Evolutionary conservation across 2,113 vertebrate species (phyloP).

Genomic region (Poeciliopsis turrubarensis): DNA sequence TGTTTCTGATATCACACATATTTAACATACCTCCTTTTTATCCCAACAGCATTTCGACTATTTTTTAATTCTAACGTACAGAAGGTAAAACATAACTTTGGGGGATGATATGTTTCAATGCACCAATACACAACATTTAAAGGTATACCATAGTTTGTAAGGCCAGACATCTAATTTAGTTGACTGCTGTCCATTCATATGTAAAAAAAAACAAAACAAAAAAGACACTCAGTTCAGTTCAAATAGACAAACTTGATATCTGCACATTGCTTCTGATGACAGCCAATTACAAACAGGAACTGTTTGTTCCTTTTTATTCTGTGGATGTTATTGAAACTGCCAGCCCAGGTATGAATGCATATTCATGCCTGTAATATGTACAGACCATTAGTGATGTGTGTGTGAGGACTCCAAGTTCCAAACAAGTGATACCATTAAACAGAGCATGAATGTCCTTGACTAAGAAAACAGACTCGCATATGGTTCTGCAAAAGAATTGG

Average conservation of each 20-base stretch:
- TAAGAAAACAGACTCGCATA: slow-evolving; percentile 23
- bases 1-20: slow-evolving; percentile 45
- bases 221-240: slow-evolving; percentile 45
- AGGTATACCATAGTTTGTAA: slow-evolving; percentile 2
- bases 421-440: slow-evolving; percentile 63
- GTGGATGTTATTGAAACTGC: slow-evolving; percentile 57
- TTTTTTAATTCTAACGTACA: slow-evolving; percentile 1
- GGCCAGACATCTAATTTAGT: slow-evolving; percentile 27
- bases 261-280: slow-evolving; percentile 66
- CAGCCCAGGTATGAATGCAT: slow-evolving; percentile 64
- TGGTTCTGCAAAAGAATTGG: slow-evolving; percentile 26
- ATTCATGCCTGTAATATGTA: slow-evolving; percentile 62
- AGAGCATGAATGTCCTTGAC: slow-evolving; percentile 48
- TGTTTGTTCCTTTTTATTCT: slow-evolving; percentile 65
- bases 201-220: slow-evolving; percentile 48
- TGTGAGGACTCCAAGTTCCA: slow-evolving; percentile 59
- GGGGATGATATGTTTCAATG: slow-evolving; percentile 13
- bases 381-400: slow-evolving; percentile 64
- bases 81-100: background rate
- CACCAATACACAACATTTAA: background rate
- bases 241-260: slow-evolving; percentile 54
- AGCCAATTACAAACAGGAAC: slow-evolving; percentile 61
- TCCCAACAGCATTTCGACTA: slow-evolving; percentile 8
- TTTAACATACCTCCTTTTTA: slow-evolving; percentile 23
- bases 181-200: slow-evolving; percentile 43